These are phyloP conservation scores for Callionymus lyra DNA, from an alignment of 2,113 vertebrate species.

Conservation along the genomic window DNA sequence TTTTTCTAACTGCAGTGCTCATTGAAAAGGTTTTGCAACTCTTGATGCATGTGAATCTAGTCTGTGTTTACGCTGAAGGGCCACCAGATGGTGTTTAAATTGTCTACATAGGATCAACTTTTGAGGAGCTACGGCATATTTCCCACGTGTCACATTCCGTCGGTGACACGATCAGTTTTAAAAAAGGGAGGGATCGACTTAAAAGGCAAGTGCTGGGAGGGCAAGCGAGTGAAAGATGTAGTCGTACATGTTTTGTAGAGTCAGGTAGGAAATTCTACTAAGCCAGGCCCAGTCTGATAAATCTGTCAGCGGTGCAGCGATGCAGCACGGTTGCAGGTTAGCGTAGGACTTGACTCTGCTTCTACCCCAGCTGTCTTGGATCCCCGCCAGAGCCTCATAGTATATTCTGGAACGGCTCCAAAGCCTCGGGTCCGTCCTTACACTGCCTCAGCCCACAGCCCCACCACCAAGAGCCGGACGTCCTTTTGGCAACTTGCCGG, in stretches of 20 bases:
- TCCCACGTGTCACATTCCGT: too few relatives aligned
- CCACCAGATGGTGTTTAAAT: too few relatives aligned
- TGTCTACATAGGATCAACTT: too few relatives aligned
- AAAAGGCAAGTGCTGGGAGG: not conserved
- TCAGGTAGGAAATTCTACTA: slow-evolving; percentile 28
- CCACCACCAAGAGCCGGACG: slow-evolving; percentile 30
- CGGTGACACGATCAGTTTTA: too few relatives aligned
- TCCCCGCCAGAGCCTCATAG: slow-evolving; percentile 53
- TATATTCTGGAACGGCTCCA: slow-evolving; percentile 58
- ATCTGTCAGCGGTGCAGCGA: slow-evolving; percentile 51
- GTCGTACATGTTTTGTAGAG: slow-evolving; percentile 28
- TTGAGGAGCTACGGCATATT: too few relatives aligned
- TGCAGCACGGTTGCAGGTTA: slow-evolving; percentile 46
- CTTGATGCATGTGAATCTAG: too few relatives aligned
- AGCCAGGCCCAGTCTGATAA: slow-evolving; percentile 42
- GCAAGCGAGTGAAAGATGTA: slow-evolving; percentile 15
- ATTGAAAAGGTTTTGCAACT: too few relatives aligned
- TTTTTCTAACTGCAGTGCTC: too few relatives aligned
- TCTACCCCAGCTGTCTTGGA: slow-evolving; percentile 60
- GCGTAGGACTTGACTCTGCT: slow-evolving; percentile 52
- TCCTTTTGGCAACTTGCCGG: slow-evolving; percentile 43
- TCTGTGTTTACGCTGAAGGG: too few relatives aligned
- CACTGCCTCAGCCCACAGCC: slow-evolving; percentile 27
- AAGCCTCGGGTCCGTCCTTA: slow-evolving; percentile 24
- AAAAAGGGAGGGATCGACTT: too few relatives aligned